Conservation (phyloP, 37 sponge, comb jelly and placozoan genomes). For the Beroe forskalii region DNA sequence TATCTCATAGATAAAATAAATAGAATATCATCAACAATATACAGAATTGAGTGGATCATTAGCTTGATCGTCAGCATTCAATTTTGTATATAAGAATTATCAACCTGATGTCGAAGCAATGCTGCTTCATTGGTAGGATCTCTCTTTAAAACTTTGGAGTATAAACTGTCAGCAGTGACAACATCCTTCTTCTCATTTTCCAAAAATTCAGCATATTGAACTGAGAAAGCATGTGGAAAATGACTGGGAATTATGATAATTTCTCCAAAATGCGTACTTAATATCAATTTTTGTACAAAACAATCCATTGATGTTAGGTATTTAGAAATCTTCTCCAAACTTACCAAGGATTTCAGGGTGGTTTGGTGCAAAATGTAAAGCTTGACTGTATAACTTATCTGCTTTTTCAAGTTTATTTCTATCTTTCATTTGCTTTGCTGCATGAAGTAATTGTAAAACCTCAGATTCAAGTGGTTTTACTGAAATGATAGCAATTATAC, state of each 20-base stretch:
- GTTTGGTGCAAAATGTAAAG: conserved; percentile 22
- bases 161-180: conserved; percentile 65
- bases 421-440: conserved; percentile 45
- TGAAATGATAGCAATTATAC: background rate
- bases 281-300: background rate
- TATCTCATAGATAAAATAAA: too few species aligned
- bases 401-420: conserved; percentile 42
- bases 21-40: too few species aligned
- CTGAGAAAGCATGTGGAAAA: background rate
- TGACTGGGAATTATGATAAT: background rate
- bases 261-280: too few species aligned
- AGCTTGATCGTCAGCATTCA: background rate
- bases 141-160: conserved; percentile 58
- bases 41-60: too few species aligned
- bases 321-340: too few species aligned
- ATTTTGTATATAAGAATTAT: background rate
- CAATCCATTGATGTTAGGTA: too few species aligned
- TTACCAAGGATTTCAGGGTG: conserved; percentile 63
- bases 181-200: conserved; percentile 67
- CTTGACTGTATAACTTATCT: conserved; percentile 56
- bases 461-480: conserved; percentile 51
- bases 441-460: background rate
- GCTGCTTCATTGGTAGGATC: conserved; percentile 59
- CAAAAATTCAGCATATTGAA: conserved; percentile 67
- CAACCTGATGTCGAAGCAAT: conserved; percentile 2